Evolutionary conservation across 2,888 invertebrate genomes (phyloP), one percentile per base, ranked within the genome.

Genomic region (Agriopis leucophaearia): DNA sequence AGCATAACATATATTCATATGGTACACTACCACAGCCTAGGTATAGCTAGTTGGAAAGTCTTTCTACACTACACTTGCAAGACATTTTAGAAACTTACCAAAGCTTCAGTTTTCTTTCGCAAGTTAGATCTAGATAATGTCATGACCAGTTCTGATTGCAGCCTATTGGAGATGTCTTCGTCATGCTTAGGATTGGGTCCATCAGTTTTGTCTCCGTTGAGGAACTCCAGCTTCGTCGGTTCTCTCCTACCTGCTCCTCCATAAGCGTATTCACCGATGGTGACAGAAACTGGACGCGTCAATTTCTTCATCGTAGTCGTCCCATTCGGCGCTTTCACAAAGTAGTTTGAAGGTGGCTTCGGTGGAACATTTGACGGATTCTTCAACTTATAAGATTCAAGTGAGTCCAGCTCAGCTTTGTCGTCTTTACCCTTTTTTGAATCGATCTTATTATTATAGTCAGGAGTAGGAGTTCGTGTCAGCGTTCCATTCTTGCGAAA

Each of bases 91-190:
- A 44, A 74, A 90, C 94, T 93, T 85, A 95, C 95, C 92, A 95
- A 88, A 75, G 94, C 94, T 86, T 96, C 96, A 87, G 96, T 96
- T 90, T 95, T 95, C 90, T 96, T 96, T 81, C 95, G 95, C 80
- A 97, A 94, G 92, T 97, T 97, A 63, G 97, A 96, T 83, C 97
- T 95, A 78, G 96, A 96, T 70, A 97, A 89, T 8, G 97, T 97
- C 68, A 96, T 95, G 64, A 95, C 96, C 74, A 97, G 90, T 90
- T 97, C 97, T 66, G 96, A 96, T 78, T 97, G 97, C 66, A 97
- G 90, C 78, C 96, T 94, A 79, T 96, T 96, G 15, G 95, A 94
- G 59, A 96, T 95, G 73, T 93, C 90, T 38, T 92, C 93, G 60
- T 86, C 82, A 44, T 81, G 83, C 72, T 63, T 63, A n/a, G 58